Base-by-base conservation (phyloP, 2,797 vertebrate genomes). In the Odontamblyopus lacepedii region DNA sequence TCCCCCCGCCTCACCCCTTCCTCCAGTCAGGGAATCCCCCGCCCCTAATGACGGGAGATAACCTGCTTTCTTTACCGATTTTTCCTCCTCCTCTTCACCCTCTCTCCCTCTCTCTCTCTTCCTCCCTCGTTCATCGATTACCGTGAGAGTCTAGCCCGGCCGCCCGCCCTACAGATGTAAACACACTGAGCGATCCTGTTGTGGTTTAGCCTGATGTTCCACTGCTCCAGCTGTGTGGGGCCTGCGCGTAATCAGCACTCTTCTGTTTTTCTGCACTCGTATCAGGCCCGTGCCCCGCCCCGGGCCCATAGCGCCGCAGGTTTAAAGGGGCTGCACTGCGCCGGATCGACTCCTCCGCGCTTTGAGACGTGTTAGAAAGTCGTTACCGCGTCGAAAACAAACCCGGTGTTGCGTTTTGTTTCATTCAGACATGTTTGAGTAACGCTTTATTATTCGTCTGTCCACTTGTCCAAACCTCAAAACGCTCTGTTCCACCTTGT, bases 51-150 rank as follows among this genome's bases (percentile, higher is more conserved):
- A 94, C 90, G 83, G 77, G 89, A 94, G 90, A 94, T 94, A 94
- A 94, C 94, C 93, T 89, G 92, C 93, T 94, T 94, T 94, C 93
- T 93, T 94, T 93, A 94, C 93, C 91, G 92, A 94, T 94, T 88
- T 90, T 92, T 86, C 89, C 79, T 60, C 55, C 59, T 60, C 59
- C 86, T 73, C 88, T 79, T 86, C 81, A 55, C 87, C 82, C 81
- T 63, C 84, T 84, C 63, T 19, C 64, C 26, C 83, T 86, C 41
- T 48, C 63, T 65, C 63, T 29, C 64, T 66, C 83, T 87, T 88
- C 82, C 88, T 86, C 81, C 82, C 84, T 85, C 64, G 83, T 89
- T 89, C 90, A 95, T 95, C 91, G 93, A 95, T 94, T 94, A 93
- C 91, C 85, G 92, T 94, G 93, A 93, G 94, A 94, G 92, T 84